phyloP scores from a whole-genome alignment of 2,888 invertebrate species.

The Shargacucullia verbasci region DNA sequence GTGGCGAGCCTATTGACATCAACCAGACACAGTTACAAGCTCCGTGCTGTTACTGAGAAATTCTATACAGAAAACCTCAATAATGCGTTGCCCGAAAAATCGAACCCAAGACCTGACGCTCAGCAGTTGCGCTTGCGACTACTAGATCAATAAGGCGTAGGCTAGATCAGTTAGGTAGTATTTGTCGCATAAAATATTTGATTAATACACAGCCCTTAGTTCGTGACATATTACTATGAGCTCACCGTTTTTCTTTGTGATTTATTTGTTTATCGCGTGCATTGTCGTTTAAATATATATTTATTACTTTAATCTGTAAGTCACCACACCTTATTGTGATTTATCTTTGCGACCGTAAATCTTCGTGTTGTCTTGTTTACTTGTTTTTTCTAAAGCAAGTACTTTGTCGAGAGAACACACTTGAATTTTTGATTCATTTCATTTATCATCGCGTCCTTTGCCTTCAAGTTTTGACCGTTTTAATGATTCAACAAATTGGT shows the following conservation, averaged over 20 bases:
- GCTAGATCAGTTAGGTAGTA: too few relatives aligned
- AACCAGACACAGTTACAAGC: too few relatives aligned
- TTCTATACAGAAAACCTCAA: too few relatives aligned
- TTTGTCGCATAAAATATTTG: slow-evolving; percentile 33
- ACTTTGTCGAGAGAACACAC: slow-evolving; percentile 20
- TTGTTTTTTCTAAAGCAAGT: slow-evolving; percentile 30
- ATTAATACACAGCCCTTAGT: slow-evolving; percentile 41
- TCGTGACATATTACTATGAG: slow-evolving; percentile 39
- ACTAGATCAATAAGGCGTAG: too few relatives aligned
- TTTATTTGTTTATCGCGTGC: slow-evolving; percentile 55
- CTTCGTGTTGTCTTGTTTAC: slow-evolving; percentile 45
- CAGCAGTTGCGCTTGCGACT: too few relatives aligned
- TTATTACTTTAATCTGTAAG: slow-evolving; percentile 54
- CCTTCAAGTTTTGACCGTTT: too few relatives aligned
- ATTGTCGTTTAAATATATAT: slow-evolving; percentile 54
- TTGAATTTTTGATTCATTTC: slow-evolving; percentile 6
- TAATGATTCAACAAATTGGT: too few relatives aligned
- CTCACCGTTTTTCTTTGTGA: slow-evolving; percentile 46
- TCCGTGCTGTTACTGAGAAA: too few relatives aligned
- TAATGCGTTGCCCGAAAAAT: too few relatives aligned
- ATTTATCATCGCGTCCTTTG: slow-evolving; percentile 13
- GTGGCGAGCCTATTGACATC: too few relatives aligned
- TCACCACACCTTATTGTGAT: slow-evolving; percentile 53
- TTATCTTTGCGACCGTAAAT: slow-evolving; percentile 39
- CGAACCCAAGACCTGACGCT: too few relatives aligned